A percentile compares a stretch with the other conserved stretches of the same genome.
phyloP scores from a whole-genome alignment of 1,140 invertebrate species.

The Pinna nobilis region DNA sequence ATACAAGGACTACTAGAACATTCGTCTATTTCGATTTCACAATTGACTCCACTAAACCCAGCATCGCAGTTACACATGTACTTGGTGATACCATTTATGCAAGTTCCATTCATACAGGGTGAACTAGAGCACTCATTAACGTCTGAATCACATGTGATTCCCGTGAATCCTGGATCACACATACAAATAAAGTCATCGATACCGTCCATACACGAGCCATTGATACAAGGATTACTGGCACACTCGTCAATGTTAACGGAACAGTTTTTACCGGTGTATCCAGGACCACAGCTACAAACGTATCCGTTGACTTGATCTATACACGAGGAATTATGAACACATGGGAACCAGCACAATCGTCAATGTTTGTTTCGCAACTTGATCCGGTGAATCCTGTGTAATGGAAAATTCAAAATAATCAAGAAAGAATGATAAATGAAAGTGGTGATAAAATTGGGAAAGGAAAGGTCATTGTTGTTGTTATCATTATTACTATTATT shows the following conservation, averaged over 20 bases:
- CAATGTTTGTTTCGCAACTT: conserved; percentile 1
- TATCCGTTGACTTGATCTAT: conserved; percentile 4
- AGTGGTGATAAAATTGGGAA: too few species aligned
- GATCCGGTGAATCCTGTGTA: background rate
- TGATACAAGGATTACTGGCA: conserved; percentile 79
- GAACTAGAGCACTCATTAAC: conserved; percentile 8
- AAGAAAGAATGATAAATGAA: too few species aligned
- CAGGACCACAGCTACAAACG: conserved; percentile 22
- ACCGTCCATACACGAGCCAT: conserved; percentile 92
- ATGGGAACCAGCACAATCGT: conserved; percentile 25
- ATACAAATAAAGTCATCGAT: conserved; percentile 55
- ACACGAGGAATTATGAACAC: conserved; percentile 26
- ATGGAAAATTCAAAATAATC: too few species aligned
- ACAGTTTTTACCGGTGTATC: conserved; percentile 37
- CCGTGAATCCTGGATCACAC: conserved; percentile 54
- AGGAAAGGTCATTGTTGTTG: too few species aligned
- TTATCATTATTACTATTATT: too few species aligned
- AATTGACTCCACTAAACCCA: background rate
- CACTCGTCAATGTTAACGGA: conserved; percentile 31
- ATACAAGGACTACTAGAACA: conserved; percentile 10
- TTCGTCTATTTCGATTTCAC: conserved; percentile 1
- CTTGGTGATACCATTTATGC: background rate
- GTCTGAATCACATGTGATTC: conserved; percentile 57
- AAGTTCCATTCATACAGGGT: background rate
- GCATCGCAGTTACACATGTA: background rate